A percentile compares a stretch with the other conserved stretches of the same genome.
Conservation (phyloP, 2,113 vertebrate genomes). For the Engystomops pustulosus region DNA sequence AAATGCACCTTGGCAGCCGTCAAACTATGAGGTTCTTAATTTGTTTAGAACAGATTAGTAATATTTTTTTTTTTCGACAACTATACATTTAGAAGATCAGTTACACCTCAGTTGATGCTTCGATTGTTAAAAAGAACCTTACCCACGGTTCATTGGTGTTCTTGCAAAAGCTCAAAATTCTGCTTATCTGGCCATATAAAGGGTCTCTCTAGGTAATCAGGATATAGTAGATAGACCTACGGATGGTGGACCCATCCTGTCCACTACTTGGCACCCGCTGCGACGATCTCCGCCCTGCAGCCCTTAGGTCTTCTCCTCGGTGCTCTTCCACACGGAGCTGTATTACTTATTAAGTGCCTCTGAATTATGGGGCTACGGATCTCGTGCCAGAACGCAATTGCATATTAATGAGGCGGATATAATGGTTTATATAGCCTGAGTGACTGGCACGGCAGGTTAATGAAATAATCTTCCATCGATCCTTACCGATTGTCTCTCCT, state of each 20-base stretch:
- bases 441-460: conserved; percentile 53
- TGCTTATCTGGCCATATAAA: too few species aligned
- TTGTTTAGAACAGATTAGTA: too few species aligned
- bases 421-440: conserved; percentile 49
- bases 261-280: neutral
- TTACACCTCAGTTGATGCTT: too few species aligned
- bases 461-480: conserved; percentile 57
- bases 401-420: conserved; percentile 51
- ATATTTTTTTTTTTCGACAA: too few species aligned
- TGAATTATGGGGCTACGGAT: conserved; percentile 44
- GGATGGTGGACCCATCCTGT: neutral
- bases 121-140: too few species aligned
- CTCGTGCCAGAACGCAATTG: conserved; percentile 47
- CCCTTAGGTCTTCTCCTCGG: neutral
- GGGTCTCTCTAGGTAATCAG: too few species aligned
- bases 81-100: too few species aligned
- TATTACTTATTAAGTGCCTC: conserved; percentile 33
- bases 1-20: too few species aligned
- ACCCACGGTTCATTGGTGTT: too few species aligned
- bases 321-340: conserved; percentile 5
- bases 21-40: too few species aligned
- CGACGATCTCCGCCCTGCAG: neutral
- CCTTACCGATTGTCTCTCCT: conserved; percentile 56
- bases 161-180: too few species aligned
- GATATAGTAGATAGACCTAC: too few species aligned